Evolutionary conservation across 2,888 invertebrate species (phyloP).

Genomic region (Graphium colonna): DNA sequence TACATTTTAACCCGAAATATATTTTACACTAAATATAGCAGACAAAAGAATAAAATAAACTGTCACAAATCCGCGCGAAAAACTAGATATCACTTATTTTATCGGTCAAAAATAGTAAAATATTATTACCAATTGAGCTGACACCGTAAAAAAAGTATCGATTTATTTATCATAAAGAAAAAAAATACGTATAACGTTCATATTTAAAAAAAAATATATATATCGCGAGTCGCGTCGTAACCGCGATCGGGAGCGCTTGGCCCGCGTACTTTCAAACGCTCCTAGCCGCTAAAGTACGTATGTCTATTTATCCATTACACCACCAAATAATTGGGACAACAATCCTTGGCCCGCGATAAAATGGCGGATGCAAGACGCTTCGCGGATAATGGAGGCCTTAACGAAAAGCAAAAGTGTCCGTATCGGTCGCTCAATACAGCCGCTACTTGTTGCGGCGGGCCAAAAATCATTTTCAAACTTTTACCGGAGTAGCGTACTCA

Average conservation of each 20-base stretch:
- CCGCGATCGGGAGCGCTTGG: background rate
- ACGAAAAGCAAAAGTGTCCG: conserved; percentile 2
- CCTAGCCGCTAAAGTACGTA: background rate
- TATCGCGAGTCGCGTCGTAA: background rate
- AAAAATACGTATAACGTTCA: background rate
- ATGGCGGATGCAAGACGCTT: conserved; percentile 5
- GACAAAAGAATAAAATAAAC: no score
- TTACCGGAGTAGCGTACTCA: conserved; percentile 56
- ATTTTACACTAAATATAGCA: no score
- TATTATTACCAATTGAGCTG: no score
- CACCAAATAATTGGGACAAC: background rate
- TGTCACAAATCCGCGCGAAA: no score
- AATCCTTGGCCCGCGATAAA: background rate
- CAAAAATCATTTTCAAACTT: conserved; percentile 50
- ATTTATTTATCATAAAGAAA: conserved; percentile 1
- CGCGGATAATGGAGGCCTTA: conserved; percentile 1
- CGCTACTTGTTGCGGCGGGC: conserved; percentile 63
- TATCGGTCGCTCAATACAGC: conserved; percentile 54
- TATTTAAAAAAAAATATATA: background rate
- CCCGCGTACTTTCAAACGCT: background rate
- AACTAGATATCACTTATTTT: no score
- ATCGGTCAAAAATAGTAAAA: no score
- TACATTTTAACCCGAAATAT: no score
- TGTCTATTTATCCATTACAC: background rate
- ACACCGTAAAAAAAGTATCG: background rate